Evolutionary conservation across 2,888 invertebrate genomes (phyloP), one percentile per base, ranked within the genome.

Genomic region (Nomada fucata): DNA sequence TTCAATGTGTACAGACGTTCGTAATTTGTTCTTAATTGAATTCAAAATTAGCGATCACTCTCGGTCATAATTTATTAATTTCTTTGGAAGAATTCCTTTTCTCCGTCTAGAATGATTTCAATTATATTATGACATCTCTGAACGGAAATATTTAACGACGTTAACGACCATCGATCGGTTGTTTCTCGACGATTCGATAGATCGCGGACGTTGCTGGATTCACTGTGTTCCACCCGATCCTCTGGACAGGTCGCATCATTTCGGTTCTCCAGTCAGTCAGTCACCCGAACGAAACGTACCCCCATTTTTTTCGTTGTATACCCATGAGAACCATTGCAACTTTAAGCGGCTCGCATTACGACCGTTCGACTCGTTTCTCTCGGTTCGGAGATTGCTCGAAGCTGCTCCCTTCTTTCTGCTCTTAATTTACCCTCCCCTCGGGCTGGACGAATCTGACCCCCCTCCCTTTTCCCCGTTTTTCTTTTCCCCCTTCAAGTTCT

Each of bases 281-380:
- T 88, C 88, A 89, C 86, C 86, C 87, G 87, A 86, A 88, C 86
- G 83, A 71, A 64, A 79, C 79, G 74, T 78, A 77, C 80, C 60
- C 63, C 29, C 63, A 72, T 42, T 15, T 18, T 23, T 63, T 64
- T 61, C 82, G 72, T 59, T 83, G 72, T 83, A 88, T 88, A 86
- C 91, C 88, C 91, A 55, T 61, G 91, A 88, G 91, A 91, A 88
- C 89, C 90, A 91, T 91, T 86, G 91, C 90, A 91, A 91, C 89
- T 91, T 91, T 91, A 91, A 91, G 87, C 91, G 89, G 87, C 89
- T 90, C 90, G 88, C 90, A 91, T 91, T 91, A 90, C 88, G 90
- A 86, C 86, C 88, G 85, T 91, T 87, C 90, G 84, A 85, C 86
- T 88, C 87, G 86, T 90, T 88, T 87, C 90, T 90, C 88, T 86